Conservation (phyloP, 2,888 invertebrate species). For the Gryllus longicercus region DNA sequence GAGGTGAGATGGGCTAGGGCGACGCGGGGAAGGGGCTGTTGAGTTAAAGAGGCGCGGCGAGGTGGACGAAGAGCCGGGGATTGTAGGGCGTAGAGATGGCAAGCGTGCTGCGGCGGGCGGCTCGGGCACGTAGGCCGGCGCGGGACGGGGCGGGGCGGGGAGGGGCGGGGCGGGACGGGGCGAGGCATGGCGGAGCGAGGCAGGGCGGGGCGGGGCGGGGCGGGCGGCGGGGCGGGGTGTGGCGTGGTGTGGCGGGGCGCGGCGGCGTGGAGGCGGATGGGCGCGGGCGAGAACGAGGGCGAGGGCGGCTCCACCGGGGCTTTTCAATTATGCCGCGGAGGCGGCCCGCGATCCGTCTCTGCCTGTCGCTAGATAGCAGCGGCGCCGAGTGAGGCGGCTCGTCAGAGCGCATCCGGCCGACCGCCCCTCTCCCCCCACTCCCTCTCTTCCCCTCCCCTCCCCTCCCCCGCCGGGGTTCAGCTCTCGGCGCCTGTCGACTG, state of each 20-base stretch:
- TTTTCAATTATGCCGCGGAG: not conserved
- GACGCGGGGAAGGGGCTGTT: too few relatives aligned
- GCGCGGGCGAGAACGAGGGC: not conserved
- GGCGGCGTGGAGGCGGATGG: not conserved
- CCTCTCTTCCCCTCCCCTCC: not conserved
- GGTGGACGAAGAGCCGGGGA: too few relatives aligned
- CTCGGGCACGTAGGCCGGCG: too few relatives aligned
- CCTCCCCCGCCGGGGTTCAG: not conserved
- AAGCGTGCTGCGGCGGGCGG: too few relatives aligned
- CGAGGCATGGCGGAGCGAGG: too few relatives aligned
- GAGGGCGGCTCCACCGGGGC: not conserved
- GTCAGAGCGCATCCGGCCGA: not conserved
- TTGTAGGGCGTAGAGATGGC: too few relatives aligned
- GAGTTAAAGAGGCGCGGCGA: too few relatives aligned
- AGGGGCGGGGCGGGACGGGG: too few relatives aligned
- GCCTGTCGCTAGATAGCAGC: conserved; percentile 17
- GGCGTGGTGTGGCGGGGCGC: not conserved
- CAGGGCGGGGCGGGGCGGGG: too few relatives aligned
- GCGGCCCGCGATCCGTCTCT: not conserved
- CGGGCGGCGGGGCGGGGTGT: not conserved
- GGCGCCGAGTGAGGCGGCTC: not conserved
- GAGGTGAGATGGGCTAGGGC: too few relatives aligned
- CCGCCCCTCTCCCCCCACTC: not conserved
- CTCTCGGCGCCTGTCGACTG: too few relatives aligned
- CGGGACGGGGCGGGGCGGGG: too few relatives aligned